Percentiles rank a stretch among this genome's conserved stretches.
phyloP scores from a whole-genome alignment of 2,113 vertebrate genomes.

The Cyanoramphus novaezelandiae region DNA sequence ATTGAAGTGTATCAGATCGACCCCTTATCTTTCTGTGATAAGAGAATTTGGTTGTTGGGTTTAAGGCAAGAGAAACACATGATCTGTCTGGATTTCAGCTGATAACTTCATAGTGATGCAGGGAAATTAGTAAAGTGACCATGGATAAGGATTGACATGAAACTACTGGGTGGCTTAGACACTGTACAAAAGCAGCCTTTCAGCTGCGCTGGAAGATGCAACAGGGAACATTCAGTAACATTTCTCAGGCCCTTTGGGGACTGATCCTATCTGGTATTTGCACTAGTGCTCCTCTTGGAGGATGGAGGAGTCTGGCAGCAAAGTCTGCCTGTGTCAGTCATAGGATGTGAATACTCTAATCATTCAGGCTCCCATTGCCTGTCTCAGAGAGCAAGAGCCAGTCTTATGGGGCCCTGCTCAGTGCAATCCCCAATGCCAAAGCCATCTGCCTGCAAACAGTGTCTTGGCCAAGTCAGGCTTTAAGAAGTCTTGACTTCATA shows the following conservation, averaged over 20 bases:
- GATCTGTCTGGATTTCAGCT: neutral
- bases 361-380: neutral
- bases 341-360: neutral
- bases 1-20: neutral
- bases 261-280: neutral
- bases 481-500: neutral
- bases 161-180: neutral
- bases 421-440: neutral
- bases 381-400: neutral
- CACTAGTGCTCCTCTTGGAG: neutral
- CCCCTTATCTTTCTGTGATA: neutral
- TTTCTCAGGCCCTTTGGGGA: neutral
- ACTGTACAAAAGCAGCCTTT: neutral
- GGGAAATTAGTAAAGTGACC: neutral
- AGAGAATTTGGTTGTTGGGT: neutral
- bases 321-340: fast-evolving
- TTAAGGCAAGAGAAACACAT: neutral
- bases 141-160: neutral
- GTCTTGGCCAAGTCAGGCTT: neutral
- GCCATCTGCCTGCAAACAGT: neutral
- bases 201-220: neutral
- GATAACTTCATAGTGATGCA: neutral
- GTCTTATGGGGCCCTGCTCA: neutral
- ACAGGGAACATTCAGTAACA: neutral
- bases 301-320: neutral